Percentiles rank a stretch among this genome's conserved stretches.
Conservation (phyloP, 2,888 invertebrate genomes). For the Erpobdella octoculata region DNA sequence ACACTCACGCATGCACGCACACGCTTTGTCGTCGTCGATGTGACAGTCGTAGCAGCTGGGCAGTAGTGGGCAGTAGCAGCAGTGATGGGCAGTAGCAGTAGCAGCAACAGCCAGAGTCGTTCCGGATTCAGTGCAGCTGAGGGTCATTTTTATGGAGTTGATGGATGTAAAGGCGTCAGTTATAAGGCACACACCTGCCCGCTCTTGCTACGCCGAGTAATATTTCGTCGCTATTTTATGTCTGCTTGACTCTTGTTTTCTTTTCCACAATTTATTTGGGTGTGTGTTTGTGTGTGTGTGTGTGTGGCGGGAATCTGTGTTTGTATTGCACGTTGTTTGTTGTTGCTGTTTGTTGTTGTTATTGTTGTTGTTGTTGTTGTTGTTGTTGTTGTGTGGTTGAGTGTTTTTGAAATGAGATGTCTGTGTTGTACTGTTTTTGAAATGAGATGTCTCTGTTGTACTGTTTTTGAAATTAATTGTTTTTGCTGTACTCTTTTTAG, state of each 20-base stretch:
- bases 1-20: too few relatives aligned
- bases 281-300: neutral
- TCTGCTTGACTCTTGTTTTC: neutral
- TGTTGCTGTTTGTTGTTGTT: slow-evolving; percentile 3
- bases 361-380: neutral
- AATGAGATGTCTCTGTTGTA: too few relatives aligned
- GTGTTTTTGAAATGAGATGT: too few relatives aligned
- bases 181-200: neutral
- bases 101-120: too few relatives aligned
- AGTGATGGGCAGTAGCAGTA: too few relatives aligned
- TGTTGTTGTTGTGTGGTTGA: neutral
- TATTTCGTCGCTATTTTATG: neutral
- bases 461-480: too few relatives aligned
- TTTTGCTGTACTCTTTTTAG: too few relatives aligned
- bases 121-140: neutral
- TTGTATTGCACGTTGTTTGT: too few relatives aligned
- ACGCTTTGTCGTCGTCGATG: too few relatives aligned
- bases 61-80: too few relatives aligned
- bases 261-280: neutral
- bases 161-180: neutral
- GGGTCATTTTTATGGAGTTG: neutral
- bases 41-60: too few relatives aligned
- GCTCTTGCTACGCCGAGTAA: neutral
- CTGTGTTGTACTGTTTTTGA: too few relatives aligned
- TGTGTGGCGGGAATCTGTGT: neutral